Percentiles rank a stretch among this genome's conserved stretches.
Conservation (phyloP, 2,888 invertebrate species). For the Proisotoma minuta region DNA sequence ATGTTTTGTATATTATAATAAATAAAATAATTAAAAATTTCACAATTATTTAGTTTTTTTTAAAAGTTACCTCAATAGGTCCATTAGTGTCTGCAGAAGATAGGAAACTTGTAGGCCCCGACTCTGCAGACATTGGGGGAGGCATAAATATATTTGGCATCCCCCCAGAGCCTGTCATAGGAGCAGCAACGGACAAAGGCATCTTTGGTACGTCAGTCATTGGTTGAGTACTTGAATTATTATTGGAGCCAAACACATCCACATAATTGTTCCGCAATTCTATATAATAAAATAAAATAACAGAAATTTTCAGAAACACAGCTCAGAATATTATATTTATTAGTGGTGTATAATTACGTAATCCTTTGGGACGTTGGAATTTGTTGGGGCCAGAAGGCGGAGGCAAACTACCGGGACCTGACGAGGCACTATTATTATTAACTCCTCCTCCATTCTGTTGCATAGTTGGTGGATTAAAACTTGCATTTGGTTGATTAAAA, state of each 20-base stretch:
- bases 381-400: slow-evolving; percentile 27
- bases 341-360: slow-evolving; percentile 31
- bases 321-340: no score
- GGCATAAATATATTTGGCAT: slow-evolving; percentile 45
- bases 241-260: slow-evolving; percentile 81
- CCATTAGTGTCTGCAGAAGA: slow-evolving; percentile 11
- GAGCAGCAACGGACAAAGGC: slow-evolving; percentile 12
- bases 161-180: no score
- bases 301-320: no score
- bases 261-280: slow-evolving; percentile 81
- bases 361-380: slow-evolving; percentile 37
- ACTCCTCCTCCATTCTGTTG: not conserved
- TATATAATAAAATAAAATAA: slow-evolving; percentile 50
- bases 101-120: slow-evolving; percentile 41
- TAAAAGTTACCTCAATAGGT: not conserved
- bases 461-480: not conserved
- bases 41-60: no score
- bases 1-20: no score
- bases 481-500: slow-evolving; percentile 1
- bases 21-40: no score
- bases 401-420: not conserved
- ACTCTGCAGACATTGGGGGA: slow-evolving; percentile 20
- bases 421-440: no score
- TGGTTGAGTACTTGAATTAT: slow-evolving; percentile 12
- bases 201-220: slow-evolving; percentile 1